Evolutionary conservation across 2,888 invertebrate species (phyloP).

Genomic region (Andrena haemorrhoa): DNA sequence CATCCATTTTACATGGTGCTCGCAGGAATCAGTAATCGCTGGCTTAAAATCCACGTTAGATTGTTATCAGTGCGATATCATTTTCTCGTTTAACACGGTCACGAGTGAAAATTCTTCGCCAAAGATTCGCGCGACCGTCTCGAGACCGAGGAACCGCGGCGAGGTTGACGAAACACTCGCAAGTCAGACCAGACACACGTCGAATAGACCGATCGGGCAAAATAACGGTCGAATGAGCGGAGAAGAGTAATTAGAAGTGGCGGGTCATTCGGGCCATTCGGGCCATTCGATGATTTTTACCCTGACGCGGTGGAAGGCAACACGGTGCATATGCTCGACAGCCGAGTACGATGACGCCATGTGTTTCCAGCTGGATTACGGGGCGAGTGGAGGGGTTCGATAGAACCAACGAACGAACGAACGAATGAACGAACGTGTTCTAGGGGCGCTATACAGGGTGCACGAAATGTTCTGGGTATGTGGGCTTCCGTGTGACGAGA

Average conservation of each 20-base stretch:
- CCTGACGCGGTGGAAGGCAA: conserved; percentile 44
- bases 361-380: conserved; percentile 81
- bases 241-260: conserved; percentile 43
- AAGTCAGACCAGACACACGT: background rate
- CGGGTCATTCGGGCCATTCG: background rate
- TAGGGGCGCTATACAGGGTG: conserved; percentile 62
- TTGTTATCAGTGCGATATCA: too few relatives aligned
- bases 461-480: conserved; percentile 66
- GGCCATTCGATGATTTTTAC: conserved; percentile 67
- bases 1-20: background rate
- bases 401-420: conserved; percentile 12
- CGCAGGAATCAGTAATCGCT: too few relatives aligned
- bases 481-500: conserved; percentile 54
- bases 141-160: background rate
- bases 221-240: conserved; percentile 23
- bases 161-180: background rate
- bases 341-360: conserved; percentile 78
- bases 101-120: too few relatives aligned
- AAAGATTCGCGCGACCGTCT: background rate
- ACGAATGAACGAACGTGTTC: background rate
- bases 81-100: too few relatives aligned
- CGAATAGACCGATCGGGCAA: background rate
- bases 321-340: conserved; percentile 68
- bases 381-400: conserved; percentile 64
- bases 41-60: too few relatives aligned